phyloP scores from a whole-genome alignment of 2,797 vertebrate species.

The Phylloscopus collybita region DNA sequence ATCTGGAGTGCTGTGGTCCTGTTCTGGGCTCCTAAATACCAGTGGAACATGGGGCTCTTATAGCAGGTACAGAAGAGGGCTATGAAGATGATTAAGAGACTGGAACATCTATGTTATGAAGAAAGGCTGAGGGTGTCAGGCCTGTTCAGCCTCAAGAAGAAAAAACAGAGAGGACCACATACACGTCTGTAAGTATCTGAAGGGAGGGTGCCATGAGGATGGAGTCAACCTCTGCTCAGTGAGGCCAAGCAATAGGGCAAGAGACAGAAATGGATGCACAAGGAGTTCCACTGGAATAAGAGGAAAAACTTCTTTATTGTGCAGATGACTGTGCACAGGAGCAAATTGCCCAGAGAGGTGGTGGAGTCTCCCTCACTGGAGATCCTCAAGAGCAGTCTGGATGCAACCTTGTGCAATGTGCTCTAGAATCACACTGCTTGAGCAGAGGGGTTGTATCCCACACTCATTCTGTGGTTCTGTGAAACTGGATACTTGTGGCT shows the following conservation, averaged over 20 bases:
- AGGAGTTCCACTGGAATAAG: not conserved
- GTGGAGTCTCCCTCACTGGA: too few relatives aligned
- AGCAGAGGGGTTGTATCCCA: not conserved
- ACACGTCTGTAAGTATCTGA: not conserved
- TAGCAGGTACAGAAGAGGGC: not conserved
- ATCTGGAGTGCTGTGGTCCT: not conserved
- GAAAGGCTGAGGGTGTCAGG: not conserved
- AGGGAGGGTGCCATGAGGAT: not conserved
- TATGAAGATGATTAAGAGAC: not conserved
- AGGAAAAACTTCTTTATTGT: not conserved
- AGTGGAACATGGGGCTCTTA: not conserved
- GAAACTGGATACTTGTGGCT: not conserved
- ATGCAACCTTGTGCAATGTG: too few relatives aligned
- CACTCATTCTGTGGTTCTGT: not conserved
- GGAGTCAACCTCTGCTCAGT: rapidly evolving
- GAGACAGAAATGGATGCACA: not conserved
- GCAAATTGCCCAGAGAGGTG: not conserved
- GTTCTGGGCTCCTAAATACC: not conserved
- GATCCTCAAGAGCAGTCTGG: not conserved
- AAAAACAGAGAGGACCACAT: rapidly evolving
- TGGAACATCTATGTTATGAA: not conserved
- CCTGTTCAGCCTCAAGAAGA: not conserved
- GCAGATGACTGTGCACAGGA: rapidly evolving
- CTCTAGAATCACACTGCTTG: not conserved
- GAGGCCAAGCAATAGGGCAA: not conserved